Conservation (phyloP, 37 sponge, comb jelly and placozoan genomes). For the Tethya wilhelma region DNA sequence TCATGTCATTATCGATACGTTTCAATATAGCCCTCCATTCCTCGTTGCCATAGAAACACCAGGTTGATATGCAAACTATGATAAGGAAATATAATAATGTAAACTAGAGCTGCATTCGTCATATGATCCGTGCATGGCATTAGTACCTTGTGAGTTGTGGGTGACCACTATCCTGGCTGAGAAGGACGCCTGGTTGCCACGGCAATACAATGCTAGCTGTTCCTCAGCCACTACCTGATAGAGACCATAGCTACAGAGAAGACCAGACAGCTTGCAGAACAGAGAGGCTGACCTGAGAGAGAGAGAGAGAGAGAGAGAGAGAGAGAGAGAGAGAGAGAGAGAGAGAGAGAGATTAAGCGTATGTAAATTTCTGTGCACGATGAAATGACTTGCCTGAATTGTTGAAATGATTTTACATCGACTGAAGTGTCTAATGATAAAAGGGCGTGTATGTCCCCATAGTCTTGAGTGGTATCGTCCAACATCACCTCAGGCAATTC, state of each 20-base stretch:
- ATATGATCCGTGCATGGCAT: not conserved
- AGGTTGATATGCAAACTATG: slow-evolving; percentile 48
- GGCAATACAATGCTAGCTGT: slow-evolving; percentile 68
- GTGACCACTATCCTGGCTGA: slow-evolving; percentile 48
- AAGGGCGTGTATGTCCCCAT: slow-evolving; percentile 8
- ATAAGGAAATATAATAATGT: not conserved
- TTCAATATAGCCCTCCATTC: slow-evolving; percentile 43
- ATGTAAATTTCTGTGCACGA: not conserved
- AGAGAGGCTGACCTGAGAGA: slow-evolving; percentile 57
- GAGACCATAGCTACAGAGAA: slow-evolving; percentile 80
- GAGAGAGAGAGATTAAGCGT: not conserved
- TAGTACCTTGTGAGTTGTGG: slow-evolving; percentile 6
- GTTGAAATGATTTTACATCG: slow-evolving; percentile 4
- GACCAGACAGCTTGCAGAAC: slow-evolving; percentile 77
- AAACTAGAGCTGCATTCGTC: not conserved
- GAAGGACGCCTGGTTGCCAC: slow-evolving; percentile 53
- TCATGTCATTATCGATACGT: slow-evolving; percentile 40
- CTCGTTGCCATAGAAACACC: slow-evolving; percentile 47
- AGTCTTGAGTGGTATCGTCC: not conserved
- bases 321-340: slow-evolving; percentile 11
- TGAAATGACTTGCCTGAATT: slow-evolving; percentile 28
- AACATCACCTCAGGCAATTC: slow-evolving; percentile 48
- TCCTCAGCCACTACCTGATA: slow-evolving; percentile 66
- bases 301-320: slow-evolving; percentile 15
- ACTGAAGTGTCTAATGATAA: slow-evolving; percentile 16